Evolutionary conservation across 92 coral and sea anemone species (phyloP), one percentile per base, ranked within the genome.

Genomic region (Umimayanthus kanabou): DNA sequence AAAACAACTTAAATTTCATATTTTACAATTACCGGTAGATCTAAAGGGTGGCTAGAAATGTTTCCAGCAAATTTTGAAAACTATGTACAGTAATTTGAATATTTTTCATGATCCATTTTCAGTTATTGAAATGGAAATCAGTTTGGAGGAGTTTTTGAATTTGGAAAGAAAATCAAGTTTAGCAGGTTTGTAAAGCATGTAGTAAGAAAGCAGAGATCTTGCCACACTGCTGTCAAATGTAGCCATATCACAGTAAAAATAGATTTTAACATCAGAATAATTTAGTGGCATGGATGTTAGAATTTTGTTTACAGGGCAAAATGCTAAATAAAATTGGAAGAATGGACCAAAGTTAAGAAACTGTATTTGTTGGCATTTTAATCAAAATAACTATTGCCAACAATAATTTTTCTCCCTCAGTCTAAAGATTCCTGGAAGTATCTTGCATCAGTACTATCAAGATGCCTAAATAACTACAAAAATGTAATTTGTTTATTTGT

Each of bases 201-300:
- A 30, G 30, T 33, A 50, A 39, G 79, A 75, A 75, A 75, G 79
- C 79, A 75, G 14, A 39, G 45, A 75, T 75, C 45, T 75, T 75
- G 26, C 47, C 53, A 75, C 79, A 53, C 58, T 53, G 58, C 58
- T 2, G 58, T 53, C 58, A 53, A 37, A 75, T 75, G 78, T 73
- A 73, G 43, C 47, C 11, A 39, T 75, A 20, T 39, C 25, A 39
- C 50, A 39, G 25, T 75, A 10, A 39, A 39, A 37, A 75, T 39
- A 75, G 79, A 75, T 39, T 74, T 39, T 75, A 75, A 39, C 79
- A 75, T 39, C 79, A 39, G 16, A 75, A 39, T 4, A 75, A 39
- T 75, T 75, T 39, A 75, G 79, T 75, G 47, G 47, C 79, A 39
- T 75, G 49, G 79, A 75, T 75, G 79, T 75, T 75, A 75, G 79